phyloP scores from a whole-genome alignment of 2,797 vertebrate species.

The Spinibarbus caldwelli region DNA sequence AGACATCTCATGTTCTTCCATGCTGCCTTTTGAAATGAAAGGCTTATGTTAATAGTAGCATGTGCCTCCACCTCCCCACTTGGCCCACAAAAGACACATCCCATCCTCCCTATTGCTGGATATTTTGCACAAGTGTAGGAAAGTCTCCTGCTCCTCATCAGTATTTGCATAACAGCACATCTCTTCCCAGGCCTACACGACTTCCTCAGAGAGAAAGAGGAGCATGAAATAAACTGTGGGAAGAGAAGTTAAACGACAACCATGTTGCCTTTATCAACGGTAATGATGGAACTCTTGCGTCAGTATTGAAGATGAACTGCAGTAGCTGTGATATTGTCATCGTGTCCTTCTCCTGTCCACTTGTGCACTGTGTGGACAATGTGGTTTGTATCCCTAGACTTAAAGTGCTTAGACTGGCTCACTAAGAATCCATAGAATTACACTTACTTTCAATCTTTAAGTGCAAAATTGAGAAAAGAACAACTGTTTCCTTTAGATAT shows the following conservation, averaged over 20 bases:
- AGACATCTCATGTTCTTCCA: neutral
- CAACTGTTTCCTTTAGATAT: neutral
- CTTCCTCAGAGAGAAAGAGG: constrained; percentile 8
- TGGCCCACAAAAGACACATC: constrained; percentile 65
- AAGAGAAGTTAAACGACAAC: constrained; percentile 34
- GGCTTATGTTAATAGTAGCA: neutral
- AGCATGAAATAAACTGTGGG: constrained; percentile 26
- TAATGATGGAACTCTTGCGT: constrained; percentile 64
- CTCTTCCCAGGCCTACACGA: constrained; percentile 16
- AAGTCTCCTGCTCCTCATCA: constrained; percentile 72
- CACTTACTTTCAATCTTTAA: constrained; percentile 2
- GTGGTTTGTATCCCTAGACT: constrained; percentile 66
- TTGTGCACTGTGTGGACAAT: constrained; percentile 53
- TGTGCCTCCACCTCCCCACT: constrained; percentile 56
- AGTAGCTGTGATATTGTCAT: constrained; percentile 37
- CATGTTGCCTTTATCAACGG: constrained; percentile 65
- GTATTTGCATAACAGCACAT: constrained; percentile 69
- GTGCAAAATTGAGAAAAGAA: neutral
- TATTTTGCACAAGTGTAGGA: constrained; percentile 74
- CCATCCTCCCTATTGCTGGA: constrained; percentile 60
- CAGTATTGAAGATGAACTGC: constrained; percentile 64
- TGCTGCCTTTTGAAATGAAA: constrained; percentile 33
- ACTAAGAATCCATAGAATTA: constrained; percentile 7
- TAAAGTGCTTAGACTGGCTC: constrained; percentile 59
- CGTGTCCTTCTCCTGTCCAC: constrained; percentile 29